Conservation (phyloP, 2,888 invertebrate genomes). For the Plagodis pulveraria region DNA sequence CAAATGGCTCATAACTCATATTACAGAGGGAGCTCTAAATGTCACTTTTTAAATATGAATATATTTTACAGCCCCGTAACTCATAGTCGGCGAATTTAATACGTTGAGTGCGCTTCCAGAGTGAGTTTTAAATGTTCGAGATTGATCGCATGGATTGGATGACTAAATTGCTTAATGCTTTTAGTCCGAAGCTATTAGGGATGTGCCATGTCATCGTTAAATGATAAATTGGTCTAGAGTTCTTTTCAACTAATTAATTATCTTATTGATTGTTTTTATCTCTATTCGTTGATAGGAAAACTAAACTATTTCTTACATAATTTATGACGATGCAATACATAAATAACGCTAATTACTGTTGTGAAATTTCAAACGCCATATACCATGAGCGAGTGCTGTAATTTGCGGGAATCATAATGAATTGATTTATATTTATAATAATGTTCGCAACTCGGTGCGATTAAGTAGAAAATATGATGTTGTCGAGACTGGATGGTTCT, state of each 20-base stretch:
- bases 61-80: constrained; percentile 68
- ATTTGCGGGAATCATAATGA: constrained; percentile 64
- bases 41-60: constrained; percentile 74
- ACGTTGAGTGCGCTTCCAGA: constrained; percentile 74
- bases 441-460: constrained; percentile 68
- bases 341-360: constrained; percentile 40
- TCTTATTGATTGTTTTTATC: background rate
- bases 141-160: constrained; percentile 55
- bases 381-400: constrained; percentile 49
- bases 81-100: constrained; percentile 78
- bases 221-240: constrained; percentile 31
- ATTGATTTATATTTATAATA: constrained; percentile 75
- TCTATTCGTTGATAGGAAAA: too few relatives aligned
- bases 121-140: constrained; percentile 63
- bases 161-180: constrained; percentile 44
- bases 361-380: constrained; percentile 52
- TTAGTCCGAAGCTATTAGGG: constrained; percentile 27
- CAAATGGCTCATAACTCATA: constrained; percentile 76
- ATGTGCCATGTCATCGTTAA: constrained; percentile 25
- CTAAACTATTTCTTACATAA: too few relatives aligned
- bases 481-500: constrained; percentile 68
- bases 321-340: constrained; percentile 27
- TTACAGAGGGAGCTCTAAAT: constrained; percentile 76
- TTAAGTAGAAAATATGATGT: constrained; percentile 80
- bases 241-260: constrained; percentile 10